Base-by-base conservation (phyloP, 2,888 invertebrate species). In the Steinernema scapterisci region DNA sequence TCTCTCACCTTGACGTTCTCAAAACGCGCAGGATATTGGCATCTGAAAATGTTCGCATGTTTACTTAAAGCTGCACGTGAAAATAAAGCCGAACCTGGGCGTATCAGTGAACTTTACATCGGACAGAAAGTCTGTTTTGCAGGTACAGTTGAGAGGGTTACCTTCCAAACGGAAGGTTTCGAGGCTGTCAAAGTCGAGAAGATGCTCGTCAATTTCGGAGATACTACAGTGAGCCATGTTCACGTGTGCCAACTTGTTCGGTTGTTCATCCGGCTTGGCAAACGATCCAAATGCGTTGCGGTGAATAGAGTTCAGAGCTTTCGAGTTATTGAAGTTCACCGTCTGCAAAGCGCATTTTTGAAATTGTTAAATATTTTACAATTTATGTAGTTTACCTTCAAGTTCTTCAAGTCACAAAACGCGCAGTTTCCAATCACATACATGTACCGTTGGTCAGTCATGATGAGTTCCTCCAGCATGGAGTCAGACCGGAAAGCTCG, bases 381-480 rank as follows among this genome's bases (percentile, higher is more conserved):
- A n/a, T n/a, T 9, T 38, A 9, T 38, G 38, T 5, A 11, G 3
- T 45, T 38, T 27, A 75, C 75, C 44, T 63, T 31, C 31, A 63
- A 31, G 19, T 63, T 27, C 38, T 63, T 27, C 38, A 63, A 13
- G 25, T 31, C 63, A 31, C 63, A 63, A 27, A 63, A 63, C 1
- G 63, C 27, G 25, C 54, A 52, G 21, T 51, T 74, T 9, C 19
- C 27, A 44, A 27, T 21, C 21, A 25, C 6, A 11, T 71, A 45
- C 52, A 45, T 27, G 19, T 46, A 70, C 16, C 75, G 71, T 75
- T 79, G 79, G 25, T 83, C 78, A 46, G 82, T 80, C 78, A 82
- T 78, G 48, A 78, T 76, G 74, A 83, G 76, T 56, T 82, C 81
- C 19, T 79, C 76, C 45, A 82, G 78, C 21, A 81, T 77, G 25